Evolutionary conservation across 2,888 invertebrate species (phyloP), one percentile per base, ranked within the genome.

Genomic region (Leptopilina drosophilae): DNA sequence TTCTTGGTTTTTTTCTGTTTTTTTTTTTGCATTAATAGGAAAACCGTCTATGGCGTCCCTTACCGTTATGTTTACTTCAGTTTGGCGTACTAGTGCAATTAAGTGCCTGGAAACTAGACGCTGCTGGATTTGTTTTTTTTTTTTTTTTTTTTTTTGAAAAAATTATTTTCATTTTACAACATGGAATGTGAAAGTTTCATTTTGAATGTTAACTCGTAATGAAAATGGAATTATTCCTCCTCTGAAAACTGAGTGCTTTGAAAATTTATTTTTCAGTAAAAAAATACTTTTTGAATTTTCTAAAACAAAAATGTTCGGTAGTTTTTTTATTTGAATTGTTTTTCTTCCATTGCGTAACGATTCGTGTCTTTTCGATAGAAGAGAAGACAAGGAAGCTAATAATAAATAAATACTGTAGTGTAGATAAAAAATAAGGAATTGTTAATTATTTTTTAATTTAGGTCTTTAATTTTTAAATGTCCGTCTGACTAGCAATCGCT

Each of bases 51-150:
- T 73, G 69, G 56, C 69, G 69, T 73, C 69, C 26, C 46, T 49
- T 33, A 73, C 53, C 69, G 56, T 42, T 66, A 66, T 66, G 69
- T 73, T 73, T 73, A 73, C 26, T 26, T 73, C 49, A 49, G 14
- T 33, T 73, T 53, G 69, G 49, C 67, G 26, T 67, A 20, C 49
- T 67, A 49, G 20, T 49, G n/a, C 26, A n/a, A 26, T 73, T 46
- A 26, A 12, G 53, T 53, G 49, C 49, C 49, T n/a, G 20, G 69
- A 73, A 53, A 26, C 26, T 33, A 33, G 9, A 73, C 15, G 53
- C 53, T 14, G 53, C 26, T 53, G 69, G 69, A 7, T 73, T 33
- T 69, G 69, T 69, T 73, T 73, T 26, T 15, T 11, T 14, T 7
- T 26, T 15, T 11, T 12, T 6, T 42, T 42, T 42, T 42, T 42